A percentile compares a stretch with the other conserved stretches of the same genome.
Evolutionary conservation across 2,113 vertebrate species (phyloP).

Genomic region (Coregonus clupeaformis): DNA sequence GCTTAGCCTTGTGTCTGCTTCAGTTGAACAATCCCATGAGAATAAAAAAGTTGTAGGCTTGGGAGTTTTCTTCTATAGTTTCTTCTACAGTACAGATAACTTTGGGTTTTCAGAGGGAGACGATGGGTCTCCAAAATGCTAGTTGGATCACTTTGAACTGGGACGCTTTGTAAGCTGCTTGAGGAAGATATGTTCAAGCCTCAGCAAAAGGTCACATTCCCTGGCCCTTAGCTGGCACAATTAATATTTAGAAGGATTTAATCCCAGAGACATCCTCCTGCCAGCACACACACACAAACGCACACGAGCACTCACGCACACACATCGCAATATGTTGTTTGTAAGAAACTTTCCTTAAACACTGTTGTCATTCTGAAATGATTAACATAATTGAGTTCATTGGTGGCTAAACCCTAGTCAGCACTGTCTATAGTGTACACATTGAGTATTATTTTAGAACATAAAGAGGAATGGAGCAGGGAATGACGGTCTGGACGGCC

Average conservation of each 20-base stretch:
- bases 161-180: slow-evolving; percentile 42
- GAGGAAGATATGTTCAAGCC: slow-evolving; percentile 49
- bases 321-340: background rate
- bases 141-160: slow-evolving; percentile 54
- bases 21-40: too few species aligned
- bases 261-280: slow-evolving; percentile 39
- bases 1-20: background rate
- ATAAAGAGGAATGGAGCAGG: slow-evolving; percentile 29
- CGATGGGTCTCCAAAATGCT: slow-evolving; percentile 20
- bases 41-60: background rate
- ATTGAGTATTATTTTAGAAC: slow-evolving; percentile 33
- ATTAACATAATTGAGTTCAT: slow-evolving; percentile 47
- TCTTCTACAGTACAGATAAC: slow-evolving; percentile 10
- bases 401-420: slow-evolving; percentile 23
- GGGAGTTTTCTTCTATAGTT: background rate
- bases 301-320: background rate
- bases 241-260: slow-evolving; percentile 68
- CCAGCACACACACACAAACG: slow-evolving; percentile 19
- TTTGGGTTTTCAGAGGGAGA: slow-evolving; percentile 12
- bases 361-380: slow-evolving; percentile 18
- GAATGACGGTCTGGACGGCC: slow-evolving; percentile 20
- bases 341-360: background rate
- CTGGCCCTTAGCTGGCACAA: slow-evolving; percentile 45
- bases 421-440: slow-evolving; percentile 29
- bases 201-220: slow-evolving; percentile 61